Evolutionary conservation across 2,888 invertebrate genomes (phyloP), one percentile per base, ranked within the genome.

Genomic region (Rhodophaea formosa): DNA sequence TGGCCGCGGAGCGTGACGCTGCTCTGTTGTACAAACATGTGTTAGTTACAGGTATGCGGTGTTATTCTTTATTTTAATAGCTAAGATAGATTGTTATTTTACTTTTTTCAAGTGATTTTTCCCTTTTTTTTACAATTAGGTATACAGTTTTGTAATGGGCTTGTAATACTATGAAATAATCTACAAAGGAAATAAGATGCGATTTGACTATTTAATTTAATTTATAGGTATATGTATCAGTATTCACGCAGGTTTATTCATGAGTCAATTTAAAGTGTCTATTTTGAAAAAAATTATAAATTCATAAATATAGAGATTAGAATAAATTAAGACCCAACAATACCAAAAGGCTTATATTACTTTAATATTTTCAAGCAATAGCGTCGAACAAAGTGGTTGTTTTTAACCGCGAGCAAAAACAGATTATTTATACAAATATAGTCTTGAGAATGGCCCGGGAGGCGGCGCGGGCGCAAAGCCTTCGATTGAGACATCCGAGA

Each of bases 401-500:
- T 59, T 57, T 23, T n/a, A n/a, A 53, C 56, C 47, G 29, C 56
- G 49, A 29, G 52, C 53, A 58, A 60, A 60, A 59, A 61, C 57
- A 55, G 46, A 55, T 35, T 54, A 67, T 67, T 67, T 70, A 71
- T 72, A 72, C 69, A 68, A 68, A 69, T 66, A 72, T 64, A 61
- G 71, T 64, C 61, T 66, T 67, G 77, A 75, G 75, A 78, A 75
- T 74, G 73, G 69, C 69, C 73, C 63, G 74, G 73, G 84, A 75
- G 74, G 65, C 77, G 74, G 77, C 79, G 80, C 79, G 77, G 76
- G 80, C 81, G 83, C 79, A 74, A 84, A 86, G 84, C 81, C 80
- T 82, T 75, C 72, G 87, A 90, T 88, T 85, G 87, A 88, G 88
- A 85, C 86, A 90, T 88, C 86, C 84, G 88, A 90, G 79, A 82